Percentiles rank a stretch among this genome's conserved stretches.
Conservation (phyloP, 1,140 invertebrate genomes). For the Ceratosolen fusciceps region DNA sequence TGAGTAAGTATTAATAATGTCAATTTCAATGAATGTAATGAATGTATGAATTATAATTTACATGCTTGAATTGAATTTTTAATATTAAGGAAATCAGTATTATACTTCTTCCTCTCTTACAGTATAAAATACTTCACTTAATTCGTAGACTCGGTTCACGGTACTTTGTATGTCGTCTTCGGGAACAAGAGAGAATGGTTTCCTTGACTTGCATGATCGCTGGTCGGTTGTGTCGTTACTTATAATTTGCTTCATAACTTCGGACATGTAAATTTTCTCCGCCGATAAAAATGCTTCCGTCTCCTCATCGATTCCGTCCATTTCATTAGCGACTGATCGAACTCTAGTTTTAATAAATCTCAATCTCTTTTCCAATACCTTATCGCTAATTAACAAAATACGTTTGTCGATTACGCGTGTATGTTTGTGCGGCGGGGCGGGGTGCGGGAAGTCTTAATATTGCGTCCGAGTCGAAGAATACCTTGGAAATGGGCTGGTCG, state of each 20-base stretch:
- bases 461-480: constrained; percentile 58
- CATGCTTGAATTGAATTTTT: no score
- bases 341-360: constrained; percentile 43
- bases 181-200: constrained; percentile 57
- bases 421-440: no score
- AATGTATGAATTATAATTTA: no score
- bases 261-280: constrained; percentile 67
- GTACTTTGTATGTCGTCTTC: constrained; percentile 68
- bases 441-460: no score
- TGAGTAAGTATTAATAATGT: no score
- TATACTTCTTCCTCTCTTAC: no score
- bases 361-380: constrained; percentile 60
- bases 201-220: constrained; percentile 57
- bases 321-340: constrained; percentile 42
- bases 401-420: no score
- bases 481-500: constrained; percentile 77
- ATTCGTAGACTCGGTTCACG: constrained; percentile 68
- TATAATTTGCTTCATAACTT: constrained; percentile 69
- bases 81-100: no score
- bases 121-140: constrained; percentile 71
- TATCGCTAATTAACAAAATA: constrained; percentile 60
- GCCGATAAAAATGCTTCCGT: constrained; percentile 45
- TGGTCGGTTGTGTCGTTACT: constrained; percentile 62
- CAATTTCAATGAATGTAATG: no score
- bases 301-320: constrained; percentile 58